Percentiles rank a stretch among this genome's conserved stretches.
phyloP scores from a whole-genome alignment of 1,140 invertebrate genomes.

The Diachasma alloeum region DNA sequence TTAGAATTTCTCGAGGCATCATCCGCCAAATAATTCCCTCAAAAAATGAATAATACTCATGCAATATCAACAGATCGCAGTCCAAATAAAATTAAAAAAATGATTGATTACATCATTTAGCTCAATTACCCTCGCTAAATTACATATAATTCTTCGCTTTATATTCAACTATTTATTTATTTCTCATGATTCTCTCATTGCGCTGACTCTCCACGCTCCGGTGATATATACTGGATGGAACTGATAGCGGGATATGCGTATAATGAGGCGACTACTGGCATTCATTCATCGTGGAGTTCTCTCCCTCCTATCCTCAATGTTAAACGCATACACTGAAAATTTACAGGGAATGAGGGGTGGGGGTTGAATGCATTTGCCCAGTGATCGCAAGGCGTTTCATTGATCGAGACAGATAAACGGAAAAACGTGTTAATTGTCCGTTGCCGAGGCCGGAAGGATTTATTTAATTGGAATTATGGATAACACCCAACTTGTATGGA shows the following conservation, averaged over 20 bases:
- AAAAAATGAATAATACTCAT: too few species aligned
- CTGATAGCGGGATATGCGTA: slow-evolving; percentile 34
- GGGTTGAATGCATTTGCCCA: slow-evolving; percentile 30
- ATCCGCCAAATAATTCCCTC: too few species aligned
- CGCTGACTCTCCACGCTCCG: slow-evolving; percentile 27
- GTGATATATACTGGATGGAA: slow-evolving; percentile 27
- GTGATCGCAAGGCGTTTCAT: slow-evolving; percentile 29
- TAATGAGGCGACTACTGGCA: slow-evolving; percentile 29
- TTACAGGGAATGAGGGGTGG: slow-evolving; percentile 21
- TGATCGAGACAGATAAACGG: slow-evolving; percentile 28
- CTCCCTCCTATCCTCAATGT: slow-evolving; percentile 19
- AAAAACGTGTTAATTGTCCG: slow-evolving; percentile 29
- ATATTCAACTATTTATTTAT: slow-evolving; percentile 14
- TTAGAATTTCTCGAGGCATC: too few species aligned
- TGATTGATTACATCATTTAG: not conserved
- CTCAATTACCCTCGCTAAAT: not conserved
- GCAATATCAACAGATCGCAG: too few species aligned
- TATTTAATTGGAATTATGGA: slow-evolving; percentile 32
- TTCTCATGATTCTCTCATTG: not conserved
- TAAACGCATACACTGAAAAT: slow-evolving; percentile 29
- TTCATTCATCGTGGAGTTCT: slow-evolving; percentile 5
- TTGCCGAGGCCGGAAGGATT: slow-evolving; percentile 15
- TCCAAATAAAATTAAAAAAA: too few species aligned
- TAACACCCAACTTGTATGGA: not conserved
- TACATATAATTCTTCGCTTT: not conserved